Evolutionary conservation across 64 coral and sea anemone genomes (phyloP).

Genomic region (Pocillopora verrucosa): DNA sequence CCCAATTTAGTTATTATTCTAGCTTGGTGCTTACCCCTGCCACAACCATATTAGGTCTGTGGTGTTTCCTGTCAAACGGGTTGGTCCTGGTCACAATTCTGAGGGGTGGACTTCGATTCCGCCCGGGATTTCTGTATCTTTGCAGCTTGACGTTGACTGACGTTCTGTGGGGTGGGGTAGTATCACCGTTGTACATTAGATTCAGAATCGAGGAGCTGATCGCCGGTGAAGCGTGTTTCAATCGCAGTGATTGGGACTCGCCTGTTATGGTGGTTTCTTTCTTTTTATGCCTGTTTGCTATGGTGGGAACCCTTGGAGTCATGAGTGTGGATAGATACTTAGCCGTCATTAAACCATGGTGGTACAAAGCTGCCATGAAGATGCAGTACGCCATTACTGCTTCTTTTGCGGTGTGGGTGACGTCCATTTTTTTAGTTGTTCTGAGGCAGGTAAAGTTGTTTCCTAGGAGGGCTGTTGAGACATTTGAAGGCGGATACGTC

Average conservation of each 20-base stretch:
- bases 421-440: background rate
- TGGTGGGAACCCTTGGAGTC: conserved; percentile 6
- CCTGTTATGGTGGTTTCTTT: conserved; percentile 20
- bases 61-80: conserved; percentile 45
- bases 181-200: background rate
- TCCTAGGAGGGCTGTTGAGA: background rate
- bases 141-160: conserved; percentile 33
- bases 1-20: conserved; percentile 1
- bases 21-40: conserved; percentile 8
- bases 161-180: conserved; percentile 8
- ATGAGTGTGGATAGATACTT: conserved; percentile 43
- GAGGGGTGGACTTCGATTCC: background rate
- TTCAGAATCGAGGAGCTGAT: background rate
- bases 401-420: conserved; percentile 2
- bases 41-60: background rate
- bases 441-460: background rate
- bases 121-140: background rate
- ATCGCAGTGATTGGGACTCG: conserved; percentile 13
- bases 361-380: conserved; percentile 16
- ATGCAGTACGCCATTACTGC: background rate
- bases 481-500: conserved; percentile 2
- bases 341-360: conserved; percentile 15
- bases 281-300: conserved; percentile 24
- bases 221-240: background rate
- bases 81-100: conserved; percentile 1